Base-by-base conservation (phyloP, 2,888 invertebrate genomes). In the Andrena trimmerana region DNA sequence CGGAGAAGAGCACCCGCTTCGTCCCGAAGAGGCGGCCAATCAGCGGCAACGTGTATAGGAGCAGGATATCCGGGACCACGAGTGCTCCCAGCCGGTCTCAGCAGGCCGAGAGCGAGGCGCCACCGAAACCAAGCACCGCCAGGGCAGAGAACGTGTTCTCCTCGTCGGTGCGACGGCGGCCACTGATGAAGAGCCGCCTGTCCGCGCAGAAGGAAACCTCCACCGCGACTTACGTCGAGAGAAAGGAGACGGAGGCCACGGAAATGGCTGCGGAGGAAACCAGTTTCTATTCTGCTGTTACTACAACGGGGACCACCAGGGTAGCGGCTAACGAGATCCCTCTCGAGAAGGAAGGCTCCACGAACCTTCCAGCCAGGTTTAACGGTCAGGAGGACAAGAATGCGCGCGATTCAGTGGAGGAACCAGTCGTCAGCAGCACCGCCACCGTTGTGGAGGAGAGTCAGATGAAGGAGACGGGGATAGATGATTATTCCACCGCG, bases 271-370 rank as follows among this genome's bases (percentile, higher is more conserved):
- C 94, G 92, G 88, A 96, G 94, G 91, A 95, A 94, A 91, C 95
- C 94, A 91, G 94, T 92, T 84, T 95, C 95, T 62, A 96, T 94
- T 94, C 95, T 93, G 75, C 91, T 88, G 95, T 87, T 94, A 94
- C 91, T 13, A 88, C 84, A 59, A 92, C 94, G 71, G 92, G 91
- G 60, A 72, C 72, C 33, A 73, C 75, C 8, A 86, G 77, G 31
- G 79, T 85, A 82, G 86, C 91, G 8, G 91, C 91, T 13, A 94
- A 90, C 54, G 95, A 95, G 79, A 84, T 88, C 13, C 72, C 78
- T 1, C 36, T 66, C 5, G 76, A 75, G 20, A 82, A 81, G 13
- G 85, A 50, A 16, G 42, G 16, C 8, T 50, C 65, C 1, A 73
- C 68, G 10, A 67, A 54, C 16, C 57, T 57, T 0, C 65, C 83